Evolutionary conservation across 2,888 invertebrate genomes (phyloP).

Genomic region (Pseudanteris insignis): DNA sequence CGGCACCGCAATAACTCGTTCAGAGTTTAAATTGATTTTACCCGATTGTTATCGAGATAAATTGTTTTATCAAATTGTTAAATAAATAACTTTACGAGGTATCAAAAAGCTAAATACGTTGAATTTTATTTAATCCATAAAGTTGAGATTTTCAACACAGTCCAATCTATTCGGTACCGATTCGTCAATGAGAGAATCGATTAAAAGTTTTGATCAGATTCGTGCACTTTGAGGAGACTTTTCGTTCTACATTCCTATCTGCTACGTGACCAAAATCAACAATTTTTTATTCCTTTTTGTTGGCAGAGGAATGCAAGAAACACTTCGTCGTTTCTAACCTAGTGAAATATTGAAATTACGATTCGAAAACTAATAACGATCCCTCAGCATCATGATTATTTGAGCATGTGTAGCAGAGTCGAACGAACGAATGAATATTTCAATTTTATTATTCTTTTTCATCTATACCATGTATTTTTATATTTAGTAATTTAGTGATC

Average conservation of each 20-base stretch:
- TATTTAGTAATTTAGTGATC: too few relatives aligned
- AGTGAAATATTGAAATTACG: conserved; percentile 29
- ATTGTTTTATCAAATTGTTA: too few relatives aligned
- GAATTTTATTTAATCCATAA: too few relatives aligned
- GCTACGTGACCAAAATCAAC: conserved; percentile 41
- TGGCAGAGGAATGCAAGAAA: conserved; percentile 29
- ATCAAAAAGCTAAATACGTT: too few relatives aligned
- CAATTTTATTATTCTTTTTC: too few relatives aligned
- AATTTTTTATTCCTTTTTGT: conserved; percentile 30
- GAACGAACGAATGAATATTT: too few relatives aligned
- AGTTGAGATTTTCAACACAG: conserved; percentile 30
- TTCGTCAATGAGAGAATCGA: conserved; percentile 50
- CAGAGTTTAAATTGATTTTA: too few relatives aligned
- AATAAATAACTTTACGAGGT: too few relatives aligned
- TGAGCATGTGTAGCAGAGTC: conserved; percentile 5
- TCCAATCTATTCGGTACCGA: conserved; percentile 33
- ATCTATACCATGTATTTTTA: too few relatives aligned
- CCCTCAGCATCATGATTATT: conserved; percentile 20
- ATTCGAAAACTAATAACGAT: conserved; percentile 23
- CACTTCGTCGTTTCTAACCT: conserved; percentile 5
- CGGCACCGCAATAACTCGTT: too few relatives aligned
- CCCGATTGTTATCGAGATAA: too few relatives aligned
- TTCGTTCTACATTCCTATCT: conserved; percentile 47
- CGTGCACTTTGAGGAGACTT: conserved; percentile 50
- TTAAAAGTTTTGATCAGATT: conserved; percentile 52